phyloP scores from a whole-genome alignment of 1,140 invertebrate genomes.

The Drosophila repletoides region DNA sequence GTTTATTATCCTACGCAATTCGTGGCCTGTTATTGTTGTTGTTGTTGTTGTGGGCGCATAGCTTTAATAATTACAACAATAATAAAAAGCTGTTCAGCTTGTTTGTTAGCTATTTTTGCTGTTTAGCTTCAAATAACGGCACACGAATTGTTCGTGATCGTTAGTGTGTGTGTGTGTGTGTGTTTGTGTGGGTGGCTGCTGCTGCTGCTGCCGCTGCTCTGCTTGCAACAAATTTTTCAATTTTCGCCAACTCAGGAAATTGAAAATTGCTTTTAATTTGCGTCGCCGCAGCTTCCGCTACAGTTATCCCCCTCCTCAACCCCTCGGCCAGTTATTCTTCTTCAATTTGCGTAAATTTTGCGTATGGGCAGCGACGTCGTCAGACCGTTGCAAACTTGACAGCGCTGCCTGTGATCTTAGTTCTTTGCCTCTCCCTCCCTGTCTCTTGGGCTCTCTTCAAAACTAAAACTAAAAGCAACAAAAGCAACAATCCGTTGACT shows the following conservation, averaged over 20 bases:
- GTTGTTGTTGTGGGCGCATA: conserved; percentile 7
- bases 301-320: not conserved
- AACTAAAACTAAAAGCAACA: conserved; percentile 24
- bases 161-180: not conserved
- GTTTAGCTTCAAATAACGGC: conserved; percentile 52
- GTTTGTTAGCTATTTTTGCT: conserved; percentile 29
- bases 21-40: conserved; percentile 18
- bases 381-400: conserved; percentile 44
- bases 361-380: conserved; percentile 31
- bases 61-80: conserved; percentile 42
- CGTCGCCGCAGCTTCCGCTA: conserved; percentile 62
- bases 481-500: conserved; percentile 74
- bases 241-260: conserved; percentile 79
- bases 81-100: conserved; percentile 32
- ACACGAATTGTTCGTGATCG: conserved; percentile 22
- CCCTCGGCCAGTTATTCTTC: conserved; percentile 22
- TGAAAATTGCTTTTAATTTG: conserved; percentile 77
- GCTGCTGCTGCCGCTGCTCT: conserved; percentile 18
- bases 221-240: conserved; percentile 46
- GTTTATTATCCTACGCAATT: conserved; percentile 55
- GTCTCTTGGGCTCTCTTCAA: conserved; percentile 24
- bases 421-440: conserved; percentile 36
- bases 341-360: conserved; percentile 46
- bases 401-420: conserved; percentile 50
- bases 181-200: conserved; percentile 11